These are phyloP conservation scores for Plectrocnemia conspersa DNA, from an alignment of 1,140 invertebrate genomes.

Conservation along the genomic window DNA sequence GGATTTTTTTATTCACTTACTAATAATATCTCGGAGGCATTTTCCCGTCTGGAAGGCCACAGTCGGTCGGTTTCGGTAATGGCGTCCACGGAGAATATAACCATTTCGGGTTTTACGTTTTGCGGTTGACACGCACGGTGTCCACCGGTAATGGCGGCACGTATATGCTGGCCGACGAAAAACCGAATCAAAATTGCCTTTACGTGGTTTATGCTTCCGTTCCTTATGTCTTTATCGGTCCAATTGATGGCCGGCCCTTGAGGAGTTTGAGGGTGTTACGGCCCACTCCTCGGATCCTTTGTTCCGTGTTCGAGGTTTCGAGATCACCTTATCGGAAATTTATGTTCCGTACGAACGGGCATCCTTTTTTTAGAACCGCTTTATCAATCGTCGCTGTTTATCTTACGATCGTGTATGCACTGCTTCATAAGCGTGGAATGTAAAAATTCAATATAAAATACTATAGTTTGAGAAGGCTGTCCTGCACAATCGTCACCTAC, in stretches of 20 bases:
- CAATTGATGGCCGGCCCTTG: no score
- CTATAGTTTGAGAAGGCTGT: no score
- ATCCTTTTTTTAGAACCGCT: no score
- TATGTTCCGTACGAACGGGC: no score
- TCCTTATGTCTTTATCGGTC: slow-evolving; percentile 4
- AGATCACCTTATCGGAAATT: no score
- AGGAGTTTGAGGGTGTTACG: no score
- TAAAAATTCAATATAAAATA: no score
- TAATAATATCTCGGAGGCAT: background rate
- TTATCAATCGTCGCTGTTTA: no score
- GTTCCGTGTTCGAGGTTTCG: no score
- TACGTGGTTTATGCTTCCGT: slow-evolving; percentile 28
- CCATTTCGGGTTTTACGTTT: slow-evolving; percentile 17
- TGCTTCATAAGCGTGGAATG: no score
- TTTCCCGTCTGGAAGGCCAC: slow-evolving; percentile 20
- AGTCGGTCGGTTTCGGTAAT: slow-evolving; percentile 25
- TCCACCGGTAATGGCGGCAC: slow-evolving; percentile 28
- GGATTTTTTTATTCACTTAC: background rate
- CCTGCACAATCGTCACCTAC: no score
- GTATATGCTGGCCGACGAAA: slow-evolving; percentile 7
- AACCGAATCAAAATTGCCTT: slow-evolving; percentile 28
- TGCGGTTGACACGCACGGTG: slow-evolving; percentile 34
- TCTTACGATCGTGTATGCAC: no score
- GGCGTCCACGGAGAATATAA: slow-evolving; percentile 21
- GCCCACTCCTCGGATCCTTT: background rate